These are phyloP conservation scores for Sminthurinus signatus DNA, from an alignment of 1,140 invertebrate genomes.

Conservation along the genomic window DNA sequence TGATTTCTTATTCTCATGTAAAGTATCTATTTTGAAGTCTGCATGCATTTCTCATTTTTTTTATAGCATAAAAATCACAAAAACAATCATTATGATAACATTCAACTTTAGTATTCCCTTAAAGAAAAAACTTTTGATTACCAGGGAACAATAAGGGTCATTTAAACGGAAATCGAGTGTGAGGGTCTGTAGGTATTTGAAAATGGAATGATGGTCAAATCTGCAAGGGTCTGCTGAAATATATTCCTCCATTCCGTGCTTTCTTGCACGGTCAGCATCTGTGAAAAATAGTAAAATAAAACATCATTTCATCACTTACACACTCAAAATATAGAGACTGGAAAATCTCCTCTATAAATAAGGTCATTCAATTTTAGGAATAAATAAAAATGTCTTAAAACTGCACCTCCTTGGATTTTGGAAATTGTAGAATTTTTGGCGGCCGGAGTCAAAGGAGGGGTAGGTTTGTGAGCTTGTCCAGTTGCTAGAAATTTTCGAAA, in stretches of 20 bases:
- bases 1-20: too few species aligned
- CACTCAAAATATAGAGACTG: neutral
- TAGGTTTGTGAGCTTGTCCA: slow-evolving; percentile 97
- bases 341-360: too few species aligned
- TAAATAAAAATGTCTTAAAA: too few species aligned
- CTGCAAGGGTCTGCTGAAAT: slow-evolving; percentile 96
- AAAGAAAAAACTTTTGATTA: too few species aligned
- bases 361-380: too few species aligned
- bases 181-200: slow-evolving; percentile 82
- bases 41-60: too few species aligned
- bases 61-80: too few species aligned
- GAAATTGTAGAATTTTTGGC: slow-evolving; percentile 80
- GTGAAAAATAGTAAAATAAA: slow-evolving; percentile 5
- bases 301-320: neutral
- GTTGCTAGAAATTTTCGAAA: too few species aligned
- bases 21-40: too few species aligned
- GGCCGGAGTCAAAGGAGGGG: slow-evolving; percentile 76
- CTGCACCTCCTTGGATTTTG: slow-evolving; percentile 81
- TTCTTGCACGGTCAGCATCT: slow-evolving; percentile 92
- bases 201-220: slow-evolving; percentile 89
- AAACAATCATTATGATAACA: too few species aligned
- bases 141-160: slow-evolving; percentile 95
- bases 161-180: slow-evolving; percentile 91
- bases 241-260: slow-evolving; percentile 98
- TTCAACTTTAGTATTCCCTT: too few species aligned